A percentile compares a stretch with the other conserved stretches of the same genome.
Conservation (phyloP, 2,888 invertebrate genomes). For the Scotopteryx bipunctaria region DNA sequence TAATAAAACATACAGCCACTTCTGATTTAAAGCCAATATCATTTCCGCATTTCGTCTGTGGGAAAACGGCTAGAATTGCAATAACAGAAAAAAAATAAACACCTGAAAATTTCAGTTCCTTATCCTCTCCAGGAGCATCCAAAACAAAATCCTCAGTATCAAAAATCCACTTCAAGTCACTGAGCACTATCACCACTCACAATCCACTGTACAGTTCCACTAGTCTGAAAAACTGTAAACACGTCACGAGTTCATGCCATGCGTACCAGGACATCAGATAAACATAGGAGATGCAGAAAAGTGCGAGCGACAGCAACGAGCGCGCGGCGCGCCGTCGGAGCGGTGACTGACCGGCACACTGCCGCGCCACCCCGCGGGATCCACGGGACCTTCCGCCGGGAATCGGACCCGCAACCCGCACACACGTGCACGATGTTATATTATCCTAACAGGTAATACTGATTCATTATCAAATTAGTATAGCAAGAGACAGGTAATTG, state of each 20-base stretch:
- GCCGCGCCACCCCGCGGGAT: conserved; percentile 76
- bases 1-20: no score
- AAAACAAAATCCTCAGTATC: conserved; percentile 60
- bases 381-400: conserved; percentile 79
- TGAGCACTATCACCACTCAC: conserved; percentile 72
- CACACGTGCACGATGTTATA: conserved; percentile 39
- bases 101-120: conserved; percentile 59
- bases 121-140: conserved; percentile 50
- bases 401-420: conserved; percentile 65
- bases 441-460: conserved; percentile 42
- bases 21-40: no score
- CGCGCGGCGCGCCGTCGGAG: conserved; percentile 75
- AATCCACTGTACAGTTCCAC: conserved; percentile 59
- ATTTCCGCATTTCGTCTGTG: neutral
- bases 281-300: conserved; percentile 61
- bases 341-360: conserved; percentile 83
- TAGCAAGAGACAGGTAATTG: no score
- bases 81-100: conserved; percentile 18
- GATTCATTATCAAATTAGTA: conserved; percentile 10
- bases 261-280: conserved; percentile 63
- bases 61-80: neutral
- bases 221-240: conserved; percentile 60
- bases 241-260: conserved; percentile 66
- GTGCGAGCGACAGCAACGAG: conserved; percentile 58
- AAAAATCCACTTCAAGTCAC: conserved; percentile 70